Evolutionary conservation across 2,113 vertebrate species (phyloP), one percentile per base, ranked within the genome.

Genomic region (Gasterosteus aculeatus): DNA sequence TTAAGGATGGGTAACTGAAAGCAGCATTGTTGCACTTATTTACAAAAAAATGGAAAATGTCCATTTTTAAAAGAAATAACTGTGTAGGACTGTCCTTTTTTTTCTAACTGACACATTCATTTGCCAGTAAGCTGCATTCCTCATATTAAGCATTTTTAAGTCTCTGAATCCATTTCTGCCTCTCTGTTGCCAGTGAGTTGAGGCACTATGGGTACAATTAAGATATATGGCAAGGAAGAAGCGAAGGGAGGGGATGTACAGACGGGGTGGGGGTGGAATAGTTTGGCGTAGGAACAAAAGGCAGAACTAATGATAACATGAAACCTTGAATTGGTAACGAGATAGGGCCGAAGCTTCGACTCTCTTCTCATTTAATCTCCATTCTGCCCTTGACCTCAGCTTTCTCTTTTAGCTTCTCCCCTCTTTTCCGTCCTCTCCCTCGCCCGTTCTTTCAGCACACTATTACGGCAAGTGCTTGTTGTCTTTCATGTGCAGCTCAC

Each of bases 401-500:
- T 29, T 75, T 82, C 58, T 49, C 66, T 77, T 75, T 72, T 38
- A 66, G 54, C 16, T 33, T 65, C 81, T 65, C 68, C 75, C 72
- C 73, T 71, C 64, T 75, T 74, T 67, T 77, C 75, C 78, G n/a
- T 83, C 68, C 77, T 78, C 85, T 86, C 81, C 38, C 57, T 81
- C 70, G 3, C 81, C 80, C 74, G 22, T 62, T 82, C 89, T 91
- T 87, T 90, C 89, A 84, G 82, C 91, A 92, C 86, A 86, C 92
- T 89, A 86, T 92, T 91, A 92, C 66, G n/a, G 85, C 86, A 83
- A 91, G 87, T 90, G 89, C 87, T 85, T 85, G 81, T 84, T 87
- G 91, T 91, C 88, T 90, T 92, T 92, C 89, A 91, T 91, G 91
- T 89, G 87, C 85, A 85, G 85, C 86, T 91, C 89, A 83, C 75